Evolutionary conservation across 2,113 vertebrate genomes (phyloP).

Genomic region (Zosterops pallidus): DNA sequence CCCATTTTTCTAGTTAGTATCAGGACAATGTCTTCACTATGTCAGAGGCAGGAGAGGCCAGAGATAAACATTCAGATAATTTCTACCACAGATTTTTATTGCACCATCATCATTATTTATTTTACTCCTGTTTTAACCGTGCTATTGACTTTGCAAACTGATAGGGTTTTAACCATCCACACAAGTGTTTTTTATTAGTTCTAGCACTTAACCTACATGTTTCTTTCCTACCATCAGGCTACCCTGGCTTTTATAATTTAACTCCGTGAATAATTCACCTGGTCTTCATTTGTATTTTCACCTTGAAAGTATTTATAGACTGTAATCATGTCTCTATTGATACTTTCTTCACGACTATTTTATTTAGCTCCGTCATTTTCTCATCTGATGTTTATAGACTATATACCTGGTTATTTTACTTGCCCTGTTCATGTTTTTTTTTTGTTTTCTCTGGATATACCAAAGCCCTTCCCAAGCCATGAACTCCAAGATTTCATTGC

Average conservation of each 20-base stretch:
- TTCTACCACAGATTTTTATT: slow-evolving; percentile 19
- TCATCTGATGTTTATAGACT: neutral
- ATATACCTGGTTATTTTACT: neutral
- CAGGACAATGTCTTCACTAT: neutral
- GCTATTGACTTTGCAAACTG: slow-evolving; percentile 6
- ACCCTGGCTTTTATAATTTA: neutral
- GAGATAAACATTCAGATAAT: slow-evolving; percentile 30
- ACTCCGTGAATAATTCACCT: slow-evolving; percentile 29
- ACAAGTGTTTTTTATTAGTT: neutral
- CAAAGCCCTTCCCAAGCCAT: neutral
- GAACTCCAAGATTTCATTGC: neutral
- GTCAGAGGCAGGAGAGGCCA: neutral
- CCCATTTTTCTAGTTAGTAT: neutral
- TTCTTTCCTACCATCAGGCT: neutral
- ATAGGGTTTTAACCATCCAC: neutral
- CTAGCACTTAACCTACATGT: neutral
- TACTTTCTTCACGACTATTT: slow-evolving; percentile 21
- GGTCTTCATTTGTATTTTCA: slow-evolving; percentile 53
- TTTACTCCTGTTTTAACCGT: neutral
- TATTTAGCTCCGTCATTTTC: slow-evolving; percentile 44
- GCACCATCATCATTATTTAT: slow-evolving; percentile 27
- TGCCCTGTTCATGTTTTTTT: neutral
- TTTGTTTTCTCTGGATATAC: neutral
- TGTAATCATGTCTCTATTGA: slow-evolving; percentile 25
- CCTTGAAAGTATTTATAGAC: slow-evolving; percentile 62